Evolutionary conservation across 2,113 vertebrate species (phyloP).

Genomic region (Lepidothrix coronata): DNA sequence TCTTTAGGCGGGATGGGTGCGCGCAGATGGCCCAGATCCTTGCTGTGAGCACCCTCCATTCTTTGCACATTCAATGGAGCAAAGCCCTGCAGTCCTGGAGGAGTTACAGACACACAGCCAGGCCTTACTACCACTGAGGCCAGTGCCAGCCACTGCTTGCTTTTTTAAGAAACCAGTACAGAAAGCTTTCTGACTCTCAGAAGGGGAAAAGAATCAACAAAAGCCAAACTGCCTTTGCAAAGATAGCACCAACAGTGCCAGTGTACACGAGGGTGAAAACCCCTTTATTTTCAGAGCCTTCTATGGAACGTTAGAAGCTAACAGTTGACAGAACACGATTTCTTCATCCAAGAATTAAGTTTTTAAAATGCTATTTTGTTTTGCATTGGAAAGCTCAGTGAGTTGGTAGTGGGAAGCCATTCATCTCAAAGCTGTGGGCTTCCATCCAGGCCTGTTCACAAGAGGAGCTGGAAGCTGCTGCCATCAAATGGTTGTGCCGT

Average conservation of each 20-base stretch:
- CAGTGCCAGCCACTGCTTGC: constrained; percentile 23
- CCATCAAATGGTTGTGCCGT: constrained; percentile 57
- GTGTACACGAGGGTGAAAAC: constrained; percentile 54
- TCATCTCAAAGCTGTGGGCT: constrained; percentile 30
- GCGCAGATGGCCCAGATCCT: constrained; percentile 26
- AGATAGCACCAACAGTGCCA: constrained; percentile 54
- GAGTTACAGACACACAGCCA: constrained; percentile 11
- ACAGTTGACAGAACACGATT: constrained; percentile 25
- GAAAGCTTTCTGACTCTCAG: constrained; percentile 42
- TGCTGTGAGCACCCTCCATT: constrained; percentile 11
- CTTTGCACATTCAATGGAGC: background rate
- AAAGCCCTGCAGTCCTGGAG: background rate
- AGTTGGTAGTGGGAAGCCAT: constrained; percentile 44
- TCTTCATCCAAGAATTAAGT: constrained; percentile 36
- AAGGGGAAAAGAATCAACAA: constrained; percentile 48
- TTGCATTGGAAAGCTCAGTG: background rate
- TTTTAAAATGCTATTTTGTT: constrained; percentile 50
- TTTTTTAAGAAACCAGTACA: constrained; percentile 36
- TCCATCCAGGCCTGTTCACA: constrained; percentile 17
- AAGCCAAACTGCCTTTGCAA: constrained; percentile 50
- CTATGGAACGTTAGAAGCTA: background rate
- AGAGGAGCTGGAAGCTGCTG: constrained; percentile 62
- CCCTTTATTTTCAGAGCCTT: constrained; percentile 47
- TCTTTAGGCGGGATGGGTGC: background rate
- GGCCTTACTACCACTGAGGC: constrained; percentile 2